Percentiles rank a stretch among this genome's conserved stretches.
Evolutionary conservation across 1,140 invertebrate species (phyloP).

Genomic region (Aphaenogaster rudis): DNA sequence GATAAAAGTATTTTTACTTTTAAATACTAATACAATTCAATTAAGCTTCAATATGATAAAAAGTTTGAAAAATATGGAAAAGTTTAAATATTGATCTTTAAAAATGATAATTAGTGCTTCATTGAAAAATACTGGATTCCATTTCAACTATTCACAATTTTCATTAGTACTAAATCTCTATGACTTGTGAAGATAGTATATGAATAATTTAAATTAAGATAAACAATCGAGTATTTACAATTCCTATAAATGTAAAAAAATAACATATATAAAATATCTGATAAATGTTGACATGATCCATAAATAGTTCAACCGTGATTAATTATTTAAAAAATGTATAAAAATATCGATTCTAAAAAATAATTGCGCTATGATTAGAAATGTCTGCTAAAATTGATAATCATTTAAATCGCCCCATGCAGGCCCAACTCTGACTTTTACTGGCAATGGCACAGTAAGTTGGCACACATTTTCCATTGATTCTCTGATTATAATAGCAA

Average conservation of each 20-base stretch:
- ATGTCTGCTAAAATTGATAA: slow-evolving; percentile 72
- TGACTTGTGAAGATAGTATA: slow-evolving; percentile 20
- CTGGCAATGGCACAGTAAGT: slow-evolving; percentile 93
- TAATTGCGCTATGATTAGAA: neutral
- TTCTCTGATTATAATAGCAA: slow-evolving; percentile 90
- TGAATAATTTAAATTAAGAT: slow-evolving; percentile 33
- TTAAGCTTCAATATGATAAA: slow-evolving; percentile 7
- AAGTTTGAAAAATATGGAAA: neutral
- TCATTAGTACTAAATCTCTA: slow-evolving; percentile 25
- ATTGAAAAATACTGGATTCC: slow-evolving; percentile 17
- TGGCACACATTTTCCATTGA: slow-evolving; percentile 94
- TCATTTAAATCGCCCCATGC: slow-evolving; percentile 93
- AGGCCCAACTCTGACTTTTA: slow-evolving; percentile 94
- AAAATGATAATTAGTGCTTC: neutral
- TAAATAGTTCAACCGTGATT: neutral
- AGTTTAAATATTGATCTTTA: neutral
- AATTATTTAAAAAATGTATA: slow-evolving; percentile 43
- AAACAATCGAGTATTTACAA: slow-evolving; percentile 37
- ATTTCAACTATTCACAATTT: slow-evolving; percentile 36
- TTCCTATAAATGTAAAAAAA: slow-evolving; percentile 53
- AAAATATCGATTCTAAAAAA: slow-evolving; percentile 26
- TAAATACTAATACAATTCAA: neutral
- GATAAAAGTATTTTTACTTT: slow-evolving; percentile 18
- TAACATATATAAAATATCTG: slow-evolving; percentile 29
- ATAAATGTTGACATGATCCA: slow-evolving; percentile 35